Evolutionary conservation across 2,888 invertebrate species (phyloP), one percentile per base, ranked within the genome.

Genomic region (Panopea generosa): DNA sequence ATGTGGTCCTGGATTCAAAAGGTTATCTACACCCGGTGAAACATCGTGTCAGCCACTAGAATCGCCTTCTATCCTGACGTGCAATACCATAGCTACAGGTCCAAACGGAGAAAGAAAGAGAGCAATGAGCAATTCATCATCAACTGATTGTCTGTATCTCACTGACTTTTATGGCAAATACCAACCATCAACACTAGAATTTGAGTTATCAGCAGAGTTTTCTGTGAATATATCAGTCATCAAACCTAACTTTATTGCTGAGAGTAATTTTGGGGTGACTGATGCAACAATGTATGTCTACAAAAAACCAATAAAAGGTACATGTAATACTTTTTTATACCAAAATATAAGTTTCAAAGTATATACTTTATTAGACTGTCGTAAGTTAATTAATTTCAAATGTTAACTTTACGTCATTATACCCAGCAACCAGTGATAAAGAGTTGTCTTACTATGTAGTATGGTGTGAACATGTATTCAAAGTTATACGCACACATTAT

Each of bases 161-260:
- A 27, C 59, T 18, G 71, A 71, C 24, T 38, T 59, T 20, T 71
- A 71, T 29, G 71, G 71, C 9, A 59, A 71, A 27, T 71, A 47
- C 29, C 43, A 65, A 38, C 71, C 65, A 1, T 45, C 40, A 9
- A 11, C 6, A 18, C 16, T 65, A 7, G 2, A 16, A 14, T 45
- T 52, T n/a, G 47, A 59, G 0, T n/a, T 65, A 6, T 16, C n/a
- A n/a, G n/a, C n/a, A n/a, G n/a, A n/a, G n/a, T n/a, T n/a, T n/a
- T n/a, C n/a, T n/a, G n/a, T n/a, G n/a, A n/a, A n/a, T n/a, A n/a
- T n/a, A n/a, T n/a, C n/a, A n/a, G n/a, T n/a, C n/a, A n/a, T n/a
- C n/a, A n/a, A n/a, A n/a, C n/a, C n/a, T n/a, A n/a, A n/a, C n/a
- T n/a, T n/a, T 20, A 68, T 59, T 6, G n/a, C 9, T 24, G 60